These are phyloP conservation scores for Sebastes iracundus DNA, from an alignment of 2,797 vertebrate genomes.

Conservation along the genomic window DNA sequence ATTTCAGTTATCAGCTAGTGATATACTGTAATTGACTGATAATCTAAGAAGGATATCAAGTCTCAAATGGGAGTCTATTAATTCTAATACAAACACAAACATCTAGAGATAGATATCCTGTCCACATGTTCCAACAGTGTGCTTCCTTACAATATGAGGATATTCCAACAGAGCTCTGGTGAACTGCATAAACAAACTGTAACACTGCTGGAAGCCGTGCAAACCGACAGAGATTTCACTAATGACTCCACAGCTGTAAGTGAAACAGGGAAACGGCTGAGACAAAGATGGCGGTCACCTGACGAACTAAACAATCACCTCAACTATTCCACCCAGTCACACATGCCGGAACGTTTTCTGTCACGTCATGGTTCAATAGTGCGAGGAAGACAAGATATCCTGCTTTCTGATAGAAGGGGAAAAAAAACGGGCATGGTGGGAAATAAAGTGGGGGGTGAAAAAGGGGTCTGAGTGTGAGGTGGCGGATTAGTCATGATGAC, in stretches of 20 bases:
- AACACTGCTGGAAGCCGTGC: background rate
- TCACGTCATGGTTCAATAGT: background rate
- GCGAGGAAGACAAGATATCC: background rate
- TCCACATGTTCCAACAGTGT: constrained; percentile 15
- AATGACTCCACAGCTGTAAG: constrained; percentile 13
- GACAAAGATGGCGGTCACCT: constrained; percentile 36
- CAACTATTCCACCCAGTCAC: background rate
- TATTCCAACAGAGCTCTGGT: constrained; percentile 46
- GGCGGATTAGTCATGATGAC: constrained; percentile 69
- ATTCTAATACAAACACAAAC: constrained; percentile 50
- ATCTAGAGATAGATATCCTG: constrained; percentile 48
- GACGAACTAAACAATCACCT: constrained; percentile 26
- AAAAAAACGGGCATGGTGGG: background rate
- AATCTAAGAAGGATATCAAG: background rate
- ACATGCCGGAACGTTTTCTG: background rate
- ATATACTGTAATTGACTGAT: background rate
- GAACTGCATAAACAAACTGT: constrained; percentile 51
- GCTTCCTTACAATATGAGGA: constrained; percentile 40
- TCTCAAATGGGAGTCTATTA: constrained; percentile 37
- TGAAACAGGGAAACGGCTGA: constrained; percentile 26
- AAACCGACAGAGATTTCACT: constrained; percentile 29
- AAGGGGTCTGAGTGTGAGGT: constrained; percentile 16
- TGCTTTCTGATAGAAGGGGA: background rate
- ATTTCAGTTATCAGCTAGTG: constrained; percentile 2
- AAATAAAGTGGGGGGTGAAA: background rate